Evolutionary conservation across 1,140 invertebrate genomes (phyloP).

Genomic region (Drosophila nasuta): DNA sequence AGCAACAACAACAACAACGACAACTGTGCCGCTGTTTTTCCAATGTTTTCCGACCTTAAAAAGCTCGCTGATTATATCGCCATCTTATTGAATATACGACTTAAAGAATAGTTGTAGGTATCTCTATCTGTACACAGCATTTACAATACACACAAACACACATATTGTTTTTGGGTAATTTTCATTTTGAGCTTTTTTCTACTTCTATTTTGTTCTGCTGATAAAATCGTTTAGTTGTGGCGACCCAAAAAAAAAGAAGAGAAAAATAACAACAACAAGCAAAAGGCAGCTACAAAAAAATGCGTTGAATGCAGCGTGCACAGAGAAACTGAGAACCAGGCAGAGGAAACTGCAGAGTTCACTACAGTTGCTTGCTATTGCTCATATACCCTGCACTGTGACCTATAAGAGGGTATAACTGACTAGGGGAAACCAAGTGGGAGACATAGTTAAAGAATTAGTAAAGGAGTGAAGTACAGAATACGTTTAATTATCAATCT

Average conservation of each 20-base stretch:
- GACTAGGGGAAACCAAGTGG: neutral
- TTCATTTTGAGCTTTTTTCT: constrained; percentile 23
- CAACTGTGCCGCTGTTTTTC: constrained; percentile 23
- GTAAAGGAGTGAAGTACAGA: too few relatives aligned
- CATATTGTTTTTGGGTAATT: constrained; percentile 33
- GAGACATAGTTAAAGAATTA: too few relatives aligned
- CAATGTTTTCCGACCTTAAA: constrained; percentile 10
- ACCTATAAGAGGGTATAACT: neutral
- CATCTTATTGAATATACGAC: constrained; percentile 53
- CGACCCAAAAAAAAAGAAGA: constrained; percentile 17
- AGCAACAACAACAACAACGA: too few relatives aligned
- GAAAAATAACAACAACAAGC: neutral
- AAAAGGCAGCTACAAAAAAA: constrained; percentile 18
- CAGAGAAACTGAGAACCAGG: neutral
- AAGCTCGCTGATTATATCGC: constrained; percentile 50
- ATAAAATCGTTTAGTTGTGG: constrained; percentile 52
- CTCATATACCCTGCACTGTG: neutral
- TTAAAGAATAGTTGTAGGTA: neutral
- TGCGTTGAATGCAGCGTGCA: constrained; percentile 22
- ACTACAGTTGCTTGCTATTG: constrained; percentile 10
- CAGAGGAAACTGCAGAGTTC: constrained; percentile 1
- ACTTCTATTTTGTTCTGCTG: constrained; percentile 24
- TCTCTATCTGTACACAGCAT: neutral
- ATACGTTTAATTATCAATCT: too few relatives aligned
- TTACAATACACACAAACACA: constrained; percentile 31